Conservation (phyloP, 2,797 vertebrate species). For the Acipenser ruthenus region DNA sequence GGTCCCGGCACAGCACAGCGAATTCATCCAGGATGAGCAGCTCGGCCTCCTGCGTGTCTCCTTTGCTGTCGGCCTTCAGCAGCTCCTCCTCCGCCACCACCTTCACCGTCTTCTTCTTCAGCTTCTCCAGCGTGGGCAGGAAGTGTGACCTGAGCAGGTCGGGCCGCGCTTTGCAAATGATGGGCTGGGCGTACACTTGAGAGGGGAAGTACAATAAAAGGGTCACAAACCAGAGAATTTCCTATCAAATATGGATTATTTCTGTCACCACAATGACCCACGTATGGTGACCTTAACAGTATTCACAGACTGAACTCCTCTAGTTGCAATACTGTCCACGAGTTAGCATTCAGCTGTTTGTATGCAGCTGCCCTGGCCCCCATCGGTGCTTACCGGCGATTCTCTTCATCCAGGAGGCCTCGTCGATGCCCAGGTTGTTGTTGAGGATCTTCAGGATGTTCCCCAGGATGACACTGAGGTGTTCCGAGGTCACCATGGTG, state of each 20-base stretch:
- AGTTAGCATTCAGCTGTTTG: no score
- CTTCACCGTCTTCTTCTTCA: conserved; percentile 96
- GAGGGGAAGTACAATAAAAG: conserved; percentile 1
- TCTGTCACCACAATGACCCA: no score
- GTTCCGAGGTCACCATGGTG: conserved; percentile 87
- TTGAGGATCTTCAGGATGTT: conserved; percentile 97
- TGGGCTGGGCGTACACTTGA: conserved; percentile 91
- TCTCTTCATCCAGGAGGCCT: conserved; percentile 99
- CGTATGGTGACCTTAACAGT: no score
- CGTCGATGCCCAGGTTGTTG: conserved; percentile 95
- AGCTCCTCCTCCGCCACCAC: conserved; percentile 92
- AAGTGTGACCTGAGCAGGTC: conserved; percentile 91
- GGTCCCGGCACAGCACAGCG: conserved; percentile 87
- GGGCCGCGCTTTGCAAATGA: conserved; percentile 90
- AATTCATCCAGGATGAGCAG: conserved; percentile 95
- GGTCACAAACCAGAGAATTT: background rate
- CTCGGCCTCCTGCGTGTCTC: conserved; percentile 93
- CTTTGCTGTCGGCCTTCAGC: conserved; percentile 81
- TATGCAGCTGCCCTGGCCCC: no score
- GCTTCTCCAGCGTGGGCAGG: conserved; percentile 90
- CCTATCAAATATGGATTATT: no score
- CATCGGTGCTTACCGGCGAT: conserved; percentile 73
- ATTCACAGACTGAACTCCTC: no score
- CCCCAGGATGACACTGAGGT: conserved; percentile 87
- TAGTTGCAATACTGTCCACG: no score